These are phyloP conservation scores for Trachelus troglodyta DNA, from an alignment of 2,888 invertebrate genomes.

Conservation along the genomic window DNA sequence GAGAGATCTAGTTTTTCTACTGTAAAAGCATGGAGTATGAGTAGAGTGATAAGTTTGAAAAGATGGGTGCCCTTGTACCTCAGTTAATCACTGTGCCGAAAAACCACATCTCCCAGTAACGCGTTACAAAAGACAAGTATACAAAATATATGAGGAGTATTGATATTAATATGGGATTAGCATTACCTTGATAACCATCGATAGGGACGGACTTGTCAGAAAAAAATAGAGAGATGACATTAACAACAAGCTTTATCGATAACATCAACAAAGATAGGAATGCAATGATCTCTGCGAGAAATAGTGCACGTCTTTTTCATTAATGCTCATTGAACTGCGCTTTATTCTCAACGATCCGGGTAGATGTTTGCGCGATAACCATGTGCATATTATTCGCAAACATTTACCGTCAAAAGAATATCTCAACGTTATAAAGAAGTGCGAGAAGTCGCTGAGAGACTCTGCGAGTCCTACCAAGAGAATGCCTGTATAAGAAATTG, in stretches of 20 bases:
- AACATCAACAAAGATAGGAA: slow-evolving; percentile 62
- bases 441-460: background rate
- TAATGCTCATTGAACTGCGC: background rate
- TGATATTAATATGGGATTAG: slow-evolving; percentile 67
- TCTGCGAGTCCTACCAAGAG: background rate
- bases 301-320: slow-evolving; percentile 19
- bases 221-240: slow-evolving; percentile 68
- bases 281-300: slow-evolving; percentile 48
- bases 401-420: slow-evolving; percentile 46
- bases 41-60: background rate
- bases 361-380: slow-evolving; percentile 47
- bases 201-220: slow-evolving; percentile 68
- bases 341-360: slow-evolving; percentile 22
- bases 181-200: slow-evolving; percentile 68
- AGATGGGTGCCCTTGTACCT: background rate
- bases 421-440: background rate
- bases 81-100: slow-evolving; percentile 1
- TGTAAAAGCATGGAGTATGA: background rate
- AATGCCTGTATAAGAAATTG: background rate
- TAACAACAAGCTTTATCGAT: slow-evolving; percentile 65
- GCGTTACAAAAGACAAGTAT: slow-evolving; percentile 51
- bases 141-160: slow-evolving; percentile 63
- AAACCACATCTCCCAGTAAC: slow-evolving; percentile 56
- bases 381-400: slow-evolving; percentile 37
- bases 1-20: background rate